phyloP scores from a whole-genome alignment of 2,113 vertebrate species.

The Origma solitaria region DNA sequence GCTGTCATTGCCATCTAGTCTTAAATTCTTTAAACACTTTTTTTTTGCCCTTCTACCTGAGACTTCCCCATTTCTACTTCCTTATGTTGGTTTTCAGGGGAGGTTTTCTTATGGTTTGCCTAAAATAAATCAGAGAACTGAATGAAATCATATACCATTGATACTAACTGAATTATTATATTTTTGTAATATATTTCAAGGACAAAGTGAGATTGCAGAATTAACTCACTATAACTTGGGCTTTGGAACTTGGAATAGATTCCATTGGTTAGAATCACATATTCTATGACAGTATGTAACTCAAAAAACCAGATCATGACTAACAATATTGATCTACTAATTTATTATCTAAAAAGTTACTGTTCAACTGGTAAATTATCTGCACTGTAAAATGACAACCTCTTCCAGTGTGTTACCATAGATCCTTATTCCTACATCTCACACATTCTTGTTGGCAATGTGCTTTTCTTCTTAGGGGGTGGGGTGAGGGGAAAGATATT shows the following conservation, averaged over 20 bases:
- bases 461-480: neutral
- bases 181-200: neutral
- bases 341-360: neutral
- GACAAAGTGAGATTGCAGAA: neutral
- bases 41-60: neutral
- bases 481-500: accelerated
- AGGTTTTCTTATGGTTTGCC: neutral
- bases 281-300: neutral
- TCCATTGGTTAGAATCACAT: neutral
- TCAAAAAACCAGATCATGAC: neutral
- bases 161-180: too few relatives aligned
- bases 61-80: neutral
- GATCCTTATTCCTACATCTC: neutral
- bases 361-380: neutral
- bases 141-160: neutral
- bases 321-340: neutral
- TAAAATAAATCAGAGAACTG: neutral
- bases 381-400: too few relatives aligned
- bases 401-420: neutral
- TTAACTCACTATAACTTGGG: neutral
- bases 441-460: neutral
- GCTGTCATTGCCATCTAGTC: neutral
- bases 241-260: neutral
- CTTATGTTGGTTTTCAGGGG: neutral
- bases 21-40: neutral